phyloP scores from a whole-genome alignment of 2,797 vertebrate genomes.

The Diplodus sargus region DNA sequence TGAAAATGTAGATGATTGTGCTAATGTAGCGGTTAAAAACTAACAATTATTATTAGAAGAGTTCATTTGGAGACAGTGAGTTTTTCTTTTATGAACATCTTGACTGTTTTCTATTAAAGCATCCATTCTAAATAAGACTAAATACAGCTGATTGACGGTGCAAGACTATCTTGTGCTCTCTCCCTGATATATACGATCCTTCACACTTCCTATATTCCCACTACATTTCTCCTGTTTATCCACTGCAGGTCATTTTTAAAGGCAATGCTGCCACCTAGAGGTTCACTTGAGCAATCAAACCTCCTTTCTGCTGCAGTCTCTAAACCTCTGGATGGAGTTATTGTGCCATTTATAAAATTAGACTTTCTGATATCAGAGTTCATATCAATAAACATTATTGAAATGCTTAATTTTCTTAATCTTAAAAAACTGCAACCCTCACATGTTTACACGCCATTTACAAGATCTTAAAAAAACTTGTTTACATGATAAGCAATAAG shows the following conservation, averaged over 20 bases:
- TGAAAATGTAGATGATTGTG: constrained; percentile 6
- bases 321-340: constrained; percentile 76
- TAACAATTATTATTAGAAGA: background rate
- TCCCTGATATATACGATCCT: background rate
- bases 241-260: constrained; percentile 12
- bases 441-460: background rate
- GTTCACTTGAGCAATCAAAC: constrained; percentile 22
- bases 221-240: background rate
- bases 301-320: constrained; percentile 18
- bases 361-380: background rate
- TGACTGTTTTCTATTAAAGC: constrained; percentile 3
- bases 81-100: background rate
- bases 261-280: constrained; percentile 80
- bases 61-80: background rate
- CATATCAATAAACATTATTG: background rate
- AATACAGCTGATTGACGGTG: background rate
- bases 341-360: constrained; percentile 58
- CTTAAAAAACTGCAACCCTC: background rate
- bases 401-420: background rate
- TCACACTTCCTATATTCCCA: background rate
- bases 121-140: background rate
- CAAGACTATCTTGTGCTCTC: background rate
- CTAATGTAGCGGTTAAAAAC: background rate
- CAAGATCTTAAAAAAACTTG: constrained; percentile 4
- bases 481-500: background rate